phyloP scores from a whole-genome alignment of 2,113 vertebrate genomes.

The Shinisaurus crocodilurus region DNA sequence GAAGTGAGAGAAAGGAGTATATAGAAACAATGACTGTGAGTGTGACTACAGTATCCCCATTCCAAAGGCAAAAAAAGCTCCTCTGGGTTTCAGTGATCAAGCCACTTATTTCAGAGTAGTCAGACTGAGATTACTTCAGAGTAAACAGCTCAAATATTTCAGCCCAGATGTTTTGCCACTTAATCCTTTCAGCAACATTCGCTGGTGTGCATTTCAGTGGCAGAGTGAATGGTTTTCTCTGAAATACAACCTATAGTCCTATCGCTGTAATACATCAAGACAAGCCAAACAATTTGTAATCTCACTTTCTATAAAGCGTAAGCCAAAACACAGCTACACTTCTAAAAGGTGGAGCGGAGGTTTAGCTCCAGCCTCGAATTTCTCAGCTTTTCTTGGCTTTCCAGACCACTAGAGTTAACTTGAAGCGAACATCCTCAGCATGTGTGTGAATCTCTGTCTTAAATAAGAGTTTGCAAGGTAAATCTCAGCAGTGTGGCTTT shows the following conservation, averaged over 20 bases:
- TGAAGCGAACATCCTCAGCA: slow-evolving; percentile 25
- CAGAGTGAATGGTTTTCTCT: slow-evolving; percentile 23
- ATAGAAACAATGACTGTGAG: neutral
- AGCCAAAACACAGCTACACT: slow-evolving; percentile 33
- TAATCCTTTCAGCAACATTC: slow-evolving; percentile 22
- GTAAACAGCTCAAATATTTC: slow-evolving; percentile 37
- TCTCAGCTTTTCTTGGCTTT: slow-evolving; percentile 48
- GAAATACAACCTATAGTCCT: slow-evolving; percentile 33
- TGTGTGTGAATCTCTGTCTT: slow-evolving; percentile 36
- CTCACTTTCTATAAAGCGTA: slow-evolving; percentile 44
- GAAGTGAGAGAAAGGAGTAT: neutral
- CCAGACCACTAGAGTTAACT: slow-evolving; percentile 42
- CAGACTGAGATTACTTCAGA: slow-evolving; percentile 22
- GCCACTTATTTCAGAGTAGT: slow-evolving; percentile 29
- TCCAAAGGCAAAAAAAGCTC: neutral
- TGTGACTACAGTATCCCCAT: neutral
- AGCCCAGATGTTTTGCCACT: slow-evolving; percentile 28
- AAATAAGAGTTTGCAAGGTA: slow-evolving; percentile 67
- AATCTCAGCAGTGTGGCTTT: slow-evolving; percentile 67
- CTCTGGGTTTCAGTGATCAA: slow-evolving; percentile 11
- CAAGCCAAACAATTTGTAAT: slow-evolving; percentile 37
- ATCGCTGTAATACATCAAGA: slow-evolving; percentile 25
- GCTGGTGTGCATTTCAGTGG: neutral
- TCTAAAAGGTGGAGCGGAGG: slow-evolving; percentile 36
- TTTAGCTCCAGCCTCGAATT: slow-evolving; percentile 41